Evolutionary conservation across 2,797 vertebrate genomes (phyloP).

Genomic region (Lagocephalus sceleratus): DNA sequence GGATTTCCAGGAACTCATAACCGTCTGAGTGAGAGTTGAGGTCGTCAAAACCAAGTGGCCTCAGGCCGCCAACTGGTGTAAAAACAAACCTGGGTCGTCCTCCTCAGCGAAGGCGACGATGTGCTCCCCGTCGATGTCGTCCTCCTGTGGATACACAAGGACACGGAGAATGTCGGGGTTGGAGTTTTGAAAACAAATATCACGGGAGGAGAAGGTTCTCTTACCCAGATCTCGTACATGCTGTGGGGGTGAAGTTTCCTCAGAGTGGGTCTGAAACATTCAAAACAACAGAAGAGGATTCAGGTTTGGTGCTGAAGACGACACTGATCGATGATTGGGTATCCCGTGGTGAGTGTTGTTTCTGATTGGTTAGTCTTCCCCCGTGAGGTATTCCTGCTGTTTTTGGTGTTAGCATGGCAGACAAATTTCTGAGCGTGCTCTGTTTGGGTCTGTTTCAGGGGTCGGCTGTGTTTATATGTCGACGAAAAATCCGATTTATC

Average conservation of each 20-base stretch:
- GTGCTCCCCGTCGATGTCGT: conserved; percentile 88
- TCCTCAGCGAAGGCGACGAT: conserved; percentile 93
- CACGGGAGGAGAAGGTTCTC: conserved; percentile 7
- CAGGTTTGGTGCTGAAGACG: no score
- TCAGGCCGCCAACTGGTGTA: not conserved
- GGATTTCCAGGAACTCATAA: conserved; percentile 88
- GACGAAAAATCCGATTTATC: no score
- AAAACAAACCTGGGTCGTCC: conserved; percentile 80
- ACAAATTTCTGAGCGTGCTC: conserved; percentile 1
- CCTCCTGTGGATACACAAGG: conserved; percentile 75
- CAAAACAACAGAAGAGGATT: no score
- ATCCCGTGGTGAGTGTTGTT: no score
- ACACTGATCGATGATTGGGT: no score
- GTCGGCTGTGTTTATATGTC: no score
- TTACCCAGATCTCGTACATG: conserved; percentile 95
- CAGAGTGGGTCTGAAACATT: conserved; percentile 81
- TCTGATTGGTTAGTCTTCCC: no score
- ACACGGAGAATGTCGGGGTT: not conserved
- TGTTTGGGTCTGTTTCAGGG: no score
- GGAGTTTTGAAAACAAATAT: not conserved
- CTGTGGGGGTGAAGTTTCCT: conserved; percentile 88
- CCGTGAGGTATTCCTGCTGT: no score
- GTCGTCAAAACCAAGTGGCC: not conserved
- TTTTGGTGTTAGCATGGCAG: no score
- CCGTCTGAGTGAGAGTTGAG: conserved; percentile 73